Evolutionary conservation across 2,888 invertebrate species (phyloP).

Genomic region (Monopis laevigella): DNA sequence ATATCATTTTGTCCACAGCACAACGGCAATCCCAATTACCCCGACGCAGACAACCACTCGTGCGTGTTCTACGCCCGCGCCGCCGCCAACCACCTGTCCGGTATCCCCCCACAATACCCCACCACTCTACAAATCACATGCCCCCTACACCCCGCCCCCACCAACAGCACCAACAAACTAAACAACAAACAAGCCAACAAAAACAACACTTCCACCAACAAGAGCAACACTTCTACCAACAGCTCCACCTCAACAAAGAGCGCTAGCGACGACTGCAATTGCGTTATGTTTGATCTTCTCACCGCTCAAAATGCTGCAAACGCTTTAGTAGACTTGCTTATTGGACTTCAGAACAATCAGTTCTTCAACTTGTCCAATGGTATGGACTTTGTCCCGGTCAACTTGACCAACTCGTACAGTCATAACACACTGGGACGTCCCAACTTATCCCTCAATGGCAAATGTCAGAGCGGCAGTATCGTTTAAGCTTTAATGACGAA

Average conservation of each 20-base stretch:
- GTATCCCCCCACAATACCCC: constrained; percentile 50
- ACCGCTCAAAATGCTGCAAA: constrained; percentile 56
- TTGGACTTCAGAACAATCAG: constrained; percentile 56
- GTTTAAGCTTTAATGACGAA: constrained; percentile 38
- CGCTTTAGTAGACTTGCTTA: constrained; percentile 51
- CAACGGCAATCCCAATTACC: constrained; percentile 90
- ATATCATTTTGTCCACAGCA: constrained; percentile 69
- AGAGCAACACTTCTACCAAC: constrained; percentile 34
- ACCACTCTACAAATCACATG: constrained; percentile 44
- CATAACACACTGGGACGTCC: constrained; percentile 41
- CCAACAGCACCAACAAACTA: constrained; percentile 22
- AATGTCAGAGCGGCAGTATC: constrained; percentile 46
- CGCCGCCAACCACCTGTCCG: constrained; percentile 57
- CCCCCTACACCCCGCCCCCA: constrained; percentile 45
- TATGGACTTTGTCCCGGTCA: constrained; percentile 30
- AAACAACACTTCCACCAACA: constrained; percentile 38
- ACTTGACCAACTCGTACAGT: constrained; percentile 24
- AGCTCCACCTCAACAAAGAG: constrained; percentile 29
- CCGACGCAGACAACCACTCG: constrained; percentile 71
- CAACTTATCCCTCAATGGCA: constrained; percentile 46
- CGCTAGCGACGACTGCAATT: constrained; percentile 49
- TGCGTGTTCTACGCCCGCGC: constrained; percentile 63
- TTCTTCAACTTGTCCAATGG: constrained; percentile 42
- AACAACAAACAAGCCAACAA: constrained; percentile 30
- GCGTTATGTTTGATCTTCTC: constrained; percentile 50